Conservation (phyloP, 1,140 invertebrate species). For the Papilio dardanus region DNA sequence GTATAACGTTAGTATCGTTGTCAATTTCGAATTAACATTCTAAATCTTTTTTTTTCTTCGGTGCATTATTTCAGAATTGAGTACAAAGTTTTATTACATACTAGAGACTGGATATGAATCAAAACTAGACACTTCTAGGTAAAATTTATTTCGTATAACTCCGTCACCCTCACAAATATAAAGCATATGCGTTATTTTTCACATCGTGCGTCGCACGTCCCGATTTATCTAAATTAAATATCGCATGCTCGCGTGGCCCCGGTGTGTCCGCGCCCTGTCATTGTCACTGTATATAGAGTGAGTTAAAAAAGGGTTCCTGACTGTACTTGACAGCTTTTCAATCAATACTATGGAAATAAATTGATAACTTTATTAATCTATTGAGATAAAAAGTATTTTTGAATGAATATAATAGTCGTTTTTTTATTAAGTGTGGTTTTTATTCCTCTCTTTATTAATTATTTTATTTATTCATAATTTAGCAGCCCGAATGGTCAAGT, state of each 20-base stretch:
- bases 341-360: conserved; percentile 7
- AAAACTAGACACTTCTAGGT: conserved; percentile 51
- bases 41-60: too few species aligned
- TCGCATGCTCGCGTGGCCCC: conserved; percentile 74
- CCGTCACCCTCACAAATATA: conserved; percentile 53
- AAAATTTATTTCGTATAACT: conserved; percentile 35
- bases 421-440: too few species aligned
- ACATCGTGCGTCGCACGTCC: conserved; percentile 67
- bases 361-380: not conserved
- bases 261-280: conserved; percentile 59
- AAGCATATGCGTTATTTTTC: conserved; percentile 79
- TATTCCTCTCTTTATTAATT: too few species aligned
- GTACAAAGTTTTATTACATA: not conserved
- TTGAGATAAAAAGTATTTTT: not conserved
- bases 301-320: conserved; percentile 16
- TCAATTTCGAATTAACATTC: too few species aligned
- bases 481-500: too few species aligned
- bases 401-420: not conserved
- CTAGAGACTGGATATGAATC: not conserved
- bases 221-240: conserved; percentile 83
- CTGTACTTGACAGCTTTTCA: conserved; percentile 24
- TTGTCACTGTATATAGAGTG: conserved; percentile 50
- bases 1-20: too few species aligned
- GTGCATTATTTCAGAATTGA: too few species aligned
- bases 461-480: too few species aligned